Evolutionary conservation across 1,140 invertebrate genomes (phyloP).

Genomic region (Oscheius sp.): DNA sequence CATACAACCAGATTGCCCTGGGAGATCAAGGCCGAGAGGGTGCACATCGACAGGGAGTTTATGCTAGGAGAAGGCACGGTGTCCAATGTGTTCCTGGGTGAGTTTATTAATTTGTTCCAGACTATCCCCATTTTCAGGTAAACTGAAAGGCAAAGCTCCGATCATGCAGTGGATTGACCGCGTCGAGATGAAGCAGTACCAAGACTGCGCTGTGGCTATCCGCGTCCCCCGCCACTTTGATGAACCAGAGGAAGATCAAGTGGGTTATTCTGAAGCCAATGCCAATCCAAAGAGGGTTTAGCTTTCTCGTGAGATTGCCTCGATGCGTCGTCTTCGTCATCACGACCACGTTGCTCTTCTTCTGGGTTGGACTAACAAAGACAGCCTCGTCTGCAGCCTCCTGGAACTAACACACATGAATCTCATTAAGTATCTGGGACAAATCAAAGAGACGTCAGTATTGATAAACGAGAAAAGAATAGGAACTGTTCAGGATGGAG

Average conservation of each 20-base stretch:
- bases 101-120: constrained; percentile 9
- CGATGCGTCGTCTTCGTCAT: constrained; percentile 38
- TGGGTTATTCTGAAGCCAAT: too few species aligned
- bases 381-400: constrained; percentile 39
- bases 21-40: constrained; percentile 42
- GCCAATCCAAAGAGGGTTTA: too few species aligned
- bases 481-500: neutral
- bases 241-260: constrained; percentile 40
- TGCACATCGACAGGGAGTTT: constrained; percentile 40
- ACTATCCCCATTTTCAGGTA: constrained; percentile 10
- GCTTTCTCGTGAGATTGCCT: constrained; percentile 37
- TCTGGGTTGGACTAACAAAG: constrained; percentile 41
- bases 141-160: constrained; percentile 42
- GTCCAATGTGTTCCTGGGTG: constrained; percentile 40
- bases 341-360: constrained; percentile 42
- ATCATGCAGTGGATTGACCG: constrained; percentile 43
- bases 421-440: constrained; percentile 39
- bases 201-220: constrained; percentile 43
- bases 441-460: constrained; percentile 38
- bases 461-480: neutral
- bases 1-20: constrained; percentile 33
- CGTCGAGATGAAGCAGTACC: constrained; percentile 44
- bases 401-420: constrained; percentile 43
- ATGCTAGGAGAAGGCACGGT: constrained; percentile 38
- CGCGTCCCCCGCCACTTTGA: constrained; percentile 41